Conservation (phyloP, 1,140 invertebrate genomes). For the Octopus bimaculoides region DNA sequence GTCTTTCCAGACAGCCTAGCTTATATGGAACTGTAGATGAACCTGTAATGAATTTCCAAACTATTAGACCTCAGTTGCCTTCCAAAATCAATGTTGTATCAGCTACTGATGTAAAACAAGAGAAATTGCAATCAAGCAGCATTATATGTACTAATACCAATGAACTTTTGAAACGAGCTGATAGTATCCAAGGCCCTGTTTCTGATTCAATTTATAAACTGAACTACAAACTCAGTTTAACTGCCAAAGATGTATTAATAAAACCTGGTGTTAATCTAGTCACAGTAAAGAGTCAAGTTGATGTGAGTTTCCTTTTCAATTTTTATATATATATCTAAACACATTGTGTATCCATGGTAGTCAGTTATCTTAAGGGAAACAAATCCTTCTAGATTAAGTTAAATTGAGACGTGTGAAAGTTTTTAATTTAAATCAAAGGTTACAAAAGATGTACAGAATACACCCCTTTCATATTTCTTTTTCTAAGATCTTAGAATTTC, state of each 20-base stretch:
- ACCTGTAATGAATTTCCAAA: slow-evolving; percentile 32
- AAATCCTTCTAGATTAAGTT: too few relatives aligned
- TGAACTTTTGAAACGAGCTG: slow-evolving; percentile 41
- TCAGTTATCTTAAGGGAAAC: too few relatives aligned
- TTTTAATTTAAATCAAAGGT: too few relatives aligned
- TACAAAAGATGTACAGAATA: too few relatives aligned
- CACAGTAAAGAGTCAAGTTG: slow-evolving; percentile 60
- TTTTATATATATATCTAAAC: too few relatives aligned
- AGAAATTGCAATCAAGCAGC: slow-evolving; percentile 58
- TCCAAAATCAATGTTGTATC: slow-evolving; percentile 67
- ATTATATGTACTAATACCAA: slow-evolving; percentile 54
- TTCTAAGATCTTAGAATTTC: too few relatives aligned
- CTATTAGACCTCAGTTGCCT: slow-evolving; percentile 30
- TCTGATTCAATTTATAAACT: slow-evolving; percentile 51
- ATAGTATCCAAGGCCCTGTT: slow-evolving; percentile 51
- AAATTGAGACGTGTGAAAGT: too few relatives aligned
- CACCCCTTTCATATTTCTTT: too few relatives aligned
- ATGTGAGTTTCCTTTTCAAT: background rate
- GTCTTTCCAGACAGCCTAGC: slow-evolving; percentile 31
- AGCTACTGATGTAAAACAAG: slow-evolving; percentile 75
- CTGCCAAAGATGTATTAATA: slow-evolving; percentile 61
- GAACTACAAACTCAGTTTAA: slow-evolving; percentile 68
- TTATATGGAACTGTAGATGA: slow-evolving; percentile 20
- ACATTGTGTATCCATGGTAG: too few relatives aligned
- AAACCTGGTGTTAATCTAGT: slow-evolving; percentile 74